Evolutionary conservation across 2,888 invertebrate species (phyloP).

Genomic region (Stenurella melanura): DNA sequence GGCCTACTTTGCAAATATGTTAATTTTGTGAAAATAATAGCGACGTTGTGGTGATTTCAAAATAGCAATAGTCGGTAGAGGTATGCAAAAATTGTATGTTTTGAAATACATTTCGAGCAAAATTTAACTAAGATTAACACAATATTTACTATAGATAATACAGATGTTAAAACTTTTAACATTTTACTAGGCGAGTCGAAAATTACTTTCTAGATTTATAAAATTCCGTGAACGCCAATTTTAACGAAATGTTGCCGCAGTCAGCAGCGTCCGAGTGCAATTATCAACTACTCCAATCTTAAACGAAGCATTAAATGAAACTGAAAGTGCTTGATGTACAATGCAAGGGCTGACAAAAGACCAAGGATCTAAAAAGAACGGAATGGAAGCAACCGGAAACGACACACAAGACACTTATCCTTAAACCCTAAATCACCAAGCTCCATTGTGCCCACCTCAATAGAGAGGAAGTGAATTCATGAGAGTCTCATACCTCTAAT

Average conservation of each 20-base stretch:
- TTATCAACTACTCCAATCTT: not conserved
- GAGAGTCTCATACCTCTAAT: constrained; percentile 41
- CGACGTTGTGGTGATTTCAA: no score
- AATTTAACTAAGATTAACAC: no score
- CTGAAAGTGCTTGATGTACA: constrained; percentile 7
- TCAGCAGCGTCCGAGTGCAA: not conserved
- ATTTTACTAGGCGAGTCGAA: no score
- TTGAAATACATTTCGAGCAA: no score
- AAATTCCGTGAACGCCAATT: no score
- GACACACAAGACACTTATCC: constrained; percentile 61
- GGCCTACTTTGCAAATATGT: no score
- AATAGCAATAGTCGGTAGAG: no score
- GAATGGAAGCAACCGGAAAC: constrained; percentile 65
- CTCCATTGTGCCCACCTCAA: constrained; percentile 62
- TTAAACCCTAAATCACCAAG: constrained; percentile 60
- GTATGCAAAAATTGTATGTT: no score
- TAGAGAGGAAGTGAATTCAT: constrained; percentile 66
- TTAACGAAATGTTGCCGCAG: not conserved
- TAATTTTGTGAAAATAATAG: no score
- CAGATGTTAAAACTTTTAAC: no score
- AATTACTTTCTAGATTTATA: no score
- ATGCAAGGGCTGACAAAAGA: constrained; percentile 53
- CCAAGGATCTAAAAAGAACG: constrained; percentile 50
- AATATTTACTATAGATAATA: no score
- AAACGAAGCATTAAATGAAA: constrained; percentile 1